Evolutionary conservation across 2,113 vertebrate genomes (phyloP).

Genomic region (Prinia subflava): DNA sequence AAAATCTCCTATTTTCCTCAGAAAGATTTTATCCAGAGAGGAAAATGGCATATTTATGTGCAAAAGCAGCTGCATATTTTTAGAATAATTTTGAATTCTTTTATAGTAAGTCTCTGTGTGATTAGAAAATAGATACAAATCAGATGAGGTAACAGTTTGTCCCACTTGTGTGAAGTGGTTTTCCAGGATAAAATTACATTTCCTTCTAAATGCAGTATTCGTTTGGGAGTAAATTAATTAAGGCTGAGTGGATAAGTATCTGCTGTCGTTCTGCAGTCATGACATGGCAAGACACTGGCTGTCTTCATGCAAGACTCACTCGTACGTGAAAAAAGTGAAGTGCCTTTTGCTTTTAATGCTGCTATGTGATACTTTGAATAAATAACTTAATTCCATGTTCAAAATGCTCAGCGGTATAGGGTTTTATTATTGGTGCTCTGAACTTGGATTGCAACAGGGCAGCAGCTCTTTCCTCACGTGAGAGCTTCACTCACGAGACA

Average conservation of each 20-base stretch:
- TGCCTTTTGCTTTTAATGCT: not conserved
- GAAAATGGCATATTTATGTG: not conserved
- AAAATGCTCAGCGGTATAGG: not conserved
- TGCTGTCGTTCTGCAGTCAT: slow-evolving; percentile 27
- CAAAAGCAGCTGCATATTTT: not conserved
- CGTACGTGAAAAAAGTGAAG: not conserved
- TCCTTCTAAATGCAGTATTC: slow-evolving; percentile 32
- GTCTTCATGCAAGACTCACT: not conserved
- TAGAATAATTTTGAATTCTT: not conserved
- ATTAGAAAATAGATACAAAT: slow-evolving; percentile 38
- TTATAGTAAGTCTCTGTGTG: not conserved
- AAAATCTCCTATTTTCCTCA: not conserved
- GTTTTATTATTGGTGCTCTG: not conserved
- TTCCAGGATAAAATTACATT: slow-evolving; percentile 53
- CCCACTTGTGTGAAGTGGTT: not conserved
- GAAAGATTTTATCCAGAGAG: not conserved
- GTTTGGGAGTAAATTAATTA: slow-evolving; percentile 63
- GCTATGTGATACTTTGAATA: not conserved
- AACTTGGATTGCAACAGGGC: not conserved
- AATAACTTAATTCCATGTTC: slow-evolving; percentile 37
- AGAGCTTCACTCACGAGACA: not conserved
- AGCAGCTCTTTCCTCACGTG: not conserved
- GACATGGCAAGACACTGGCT: not conserved
- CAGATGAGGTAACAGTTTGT: slow-evolving; percentile 24
- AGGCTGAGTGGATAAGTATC: slow-evolving; percentile 48